Conservation (phyloP, 2,797 vertebrate species). For the Halcyon leucocephala region DNA sequence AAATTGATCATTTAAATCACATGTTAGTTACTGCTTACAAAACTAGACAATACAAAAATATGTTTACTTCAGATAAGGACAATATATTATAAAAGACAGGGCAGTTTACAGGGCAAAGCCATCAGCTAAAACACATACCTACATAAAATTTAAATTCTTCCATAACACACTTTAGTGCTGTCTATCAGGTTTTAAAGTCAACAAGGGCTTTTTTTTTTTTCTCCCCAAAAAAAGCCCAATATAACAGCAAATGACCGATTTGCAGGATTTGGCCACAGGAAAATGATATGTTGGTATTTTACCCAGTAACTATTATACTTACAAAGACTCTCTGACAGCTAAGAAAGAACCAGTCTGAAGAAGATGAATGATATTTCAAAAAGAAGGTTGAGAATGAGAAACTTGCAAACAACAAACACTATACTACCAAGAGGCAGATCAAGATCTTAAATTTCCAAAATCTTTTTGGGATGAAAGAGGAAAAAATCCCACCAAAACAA, state of each 20-base stretch:
- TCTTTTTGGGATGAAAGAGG: neutral
- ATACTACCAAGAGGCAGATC: neutral
- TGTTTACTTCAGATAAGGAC: neutral
- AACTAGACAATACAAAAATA: neutral
- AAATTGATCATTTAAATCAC: constrained; percentile 17
- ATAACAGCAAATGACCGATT: neutral
- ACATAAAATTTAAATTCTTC: neutral
- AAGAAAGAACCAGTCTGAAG: neutral
- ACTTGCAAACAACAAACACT: neutral
- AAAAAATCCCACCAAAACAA: neutral
- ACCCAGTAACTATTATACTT: neutral
- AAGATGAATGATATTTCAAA: neutral
- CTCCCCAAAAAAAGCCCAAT: neutral
- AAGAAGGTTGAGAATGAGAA: neutral
- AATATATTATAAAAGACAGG: neutral
- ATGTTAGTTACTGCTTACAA: neutral
- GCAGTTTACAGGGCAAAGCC: neutral
- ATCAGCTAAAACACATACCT: neutral
- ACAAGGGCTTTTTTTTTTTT: neutral
- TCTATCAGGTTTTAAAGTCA: neutral
- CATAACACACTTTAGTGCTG: neutral
- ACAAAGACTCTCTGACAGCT: neutral
- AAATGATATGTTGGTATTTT: neutral
- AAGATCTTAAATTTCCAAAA: neutral
- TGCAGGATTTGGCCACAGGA: neutral